These are phyloP conservation scores for Mesaphorura yosii DNA, from an alignment of 1,140 invertebrate genomes.

Conservation along the genomic window DNA sequence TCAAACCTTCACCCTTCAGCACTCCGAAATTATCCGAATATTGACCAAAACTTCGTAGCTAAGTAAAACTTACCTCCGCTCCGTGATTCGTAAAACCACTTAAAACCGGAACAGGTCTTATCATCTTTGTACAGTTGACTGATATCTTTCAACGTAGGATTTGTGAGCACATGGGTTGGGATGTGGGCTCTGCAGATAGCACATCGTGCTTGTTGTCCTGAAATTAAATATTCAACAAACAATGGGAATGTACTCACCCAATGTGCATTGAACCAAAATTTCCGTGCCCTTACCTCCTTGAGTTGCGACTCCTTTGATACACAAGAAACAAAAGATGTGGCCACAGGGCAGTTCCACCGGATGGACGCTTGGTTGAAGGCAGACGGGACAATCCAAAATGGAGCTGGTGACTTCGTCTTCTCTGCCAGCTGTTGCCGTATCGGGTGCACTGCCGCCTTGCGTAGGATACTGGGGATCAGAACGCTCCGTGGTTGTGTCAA, in stretches of 20 bases:
- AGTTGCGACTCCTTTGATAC: conserved; percentile 83
- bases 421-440: too few relatives aligned
- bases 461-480: too few relatives aligned
- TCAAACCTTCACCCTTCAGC: neutral
- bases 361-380: conserved; percentile 75
- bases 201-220: conserved; percentile 59
- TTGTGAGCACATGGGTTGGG: conserved; percentile 67
- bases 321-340: conserved; percentile 94
- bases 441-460: too few relatives aligned
- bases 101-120: conserved; percentile 54
- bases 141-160: conserved; percentile 60
- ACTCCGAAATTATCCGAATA: neutral
- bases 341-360: conserved; percentile 75
- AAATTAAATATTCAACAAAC: too few relatives aligned
- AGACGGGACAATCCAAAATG: conserved; percentile 82
- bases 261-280: too few relatives aligned
- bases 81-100: conserved; percentile 91
- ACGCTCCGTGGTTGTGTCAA: too few relatives aligned
- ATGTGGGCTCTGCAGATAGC: conserved; percentile 75
- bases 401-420: too few relatives aligned
- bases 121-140: conserved; percentile 39
- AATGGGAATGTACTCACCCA: too few relatives aligned
- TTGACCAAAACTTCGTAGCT: neutral
- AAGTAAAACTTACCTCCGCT: conserved; percentile 51
- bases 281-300: conserved; percentile 50